phyloP scores from a whole-genome alignment of 2,113 vertebrate species.

The Polypterus senegalus region DNA sequence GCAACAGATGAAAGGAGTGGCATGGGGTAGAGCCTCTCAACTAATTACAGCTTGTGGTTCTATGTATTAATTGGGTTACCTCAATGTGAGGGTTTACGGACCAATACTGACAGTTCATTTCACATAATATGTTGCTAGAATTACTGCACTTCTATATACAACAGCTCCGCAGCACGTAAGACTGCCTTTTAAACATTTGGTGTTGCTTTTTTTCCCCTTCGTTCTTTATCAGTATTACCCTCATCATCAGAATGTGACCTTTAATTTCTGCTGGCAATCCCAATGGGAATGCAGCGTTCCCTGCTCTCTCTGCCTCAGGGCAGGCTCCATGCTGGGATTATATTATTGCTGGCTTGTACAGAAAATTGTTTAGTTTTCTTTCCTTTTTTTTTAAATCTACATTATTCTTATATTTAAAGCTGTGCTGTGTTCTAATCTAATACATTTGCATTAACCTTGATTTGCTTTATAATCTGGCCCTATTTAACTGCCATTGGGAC shows the following conservation, averaged over 20 bases:
- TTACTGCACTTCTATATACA: neutral
- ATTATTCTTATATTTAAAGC: slow-evolving; percentile 12
- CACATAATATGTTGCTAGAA: neutral
- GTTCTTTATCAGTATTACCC: neutral
- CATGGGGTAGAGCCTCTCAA: no score
- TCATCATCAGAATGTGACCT: slow-evolving; percentile 5
- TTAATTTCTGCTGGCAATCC: slow-evolving; percentile 5
- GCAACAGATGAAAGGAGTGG: no score
- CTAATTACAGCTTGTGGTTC: neutral
- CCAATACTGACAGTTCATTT: neutral
- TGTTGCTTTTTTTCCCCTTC: neutral
- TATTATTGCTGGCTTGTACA: slow-evolving; percentile 10
- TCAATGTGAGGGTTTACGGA: neutral
- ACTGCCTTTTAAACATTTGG: slow-evolving; percentile 3
- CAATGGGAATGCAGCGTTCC: slow-evolving; percentile 10
- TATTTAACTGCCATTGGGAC: slow-evolving; percentile 3
- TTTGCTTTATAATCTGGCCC: slow-evolving; percentile 12
- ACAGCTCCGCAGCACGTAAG: neutral
- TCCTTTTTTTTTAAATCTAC: neutral
- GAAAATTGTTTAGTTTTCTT: slow-evolving; percentile 8
- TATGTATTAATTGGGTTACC: no score
- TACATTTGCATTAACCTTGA: slow-evolving; percentile 21
- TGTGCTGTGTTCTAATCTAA: slow-evolving; percentile 12
- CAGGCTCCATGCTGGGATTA: neutral
- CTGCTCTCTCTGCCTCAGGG: neutral